These are phyloP conservation scores for Pseudolaguvia tuberculata DNA, from an alignment of 2,113 vertebrate genomes.

Conservation along the genomic window DNA sequence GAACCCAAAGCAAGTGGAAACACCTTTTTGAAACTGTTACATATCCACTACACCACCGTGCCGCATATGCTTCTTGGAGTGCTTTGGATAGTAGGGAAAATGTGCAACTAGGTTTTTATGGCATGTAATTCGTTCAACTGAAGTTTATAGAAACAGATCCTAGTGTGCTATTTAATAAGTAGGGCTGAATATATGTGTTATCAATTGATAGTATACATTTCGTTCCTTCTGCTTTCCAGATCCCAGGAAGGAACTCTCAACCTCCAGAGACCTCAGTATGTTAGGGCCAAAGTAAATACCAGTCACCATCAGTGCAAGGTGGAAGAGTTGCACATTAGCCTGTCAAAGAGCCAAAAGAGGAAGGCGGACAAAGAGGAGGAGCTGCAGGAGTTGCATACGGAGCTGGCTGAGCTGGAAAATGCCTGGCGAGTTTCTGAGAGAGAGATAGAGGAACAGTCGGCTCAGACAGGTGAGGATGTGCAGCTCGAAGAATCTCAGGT, in stretches of 20 bases:
- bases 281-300: conserved; percentile 89
- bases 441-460: conserved; percentile 64
- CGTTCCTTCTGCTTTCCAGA: conserved; percentile 59
- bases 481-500: conserved; percentile 83
- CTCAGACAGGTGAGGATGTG: conserved; percentile 58
- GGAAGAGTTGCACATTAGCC: conserved; percentile 58
- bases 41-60: no score
- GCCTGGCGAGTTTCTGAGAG: conserved; percentile 73
- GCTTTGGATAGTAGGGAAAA: no score
- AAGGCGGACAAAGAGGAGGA: conserved; percentile 69
- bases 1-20: no score
- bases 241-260: conserved; percentile 73
- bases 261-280: conserved; percentile 76
- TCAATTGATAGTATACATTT: no score
- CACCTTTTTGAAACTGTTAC: no score
- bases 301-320: conserved; percentile 80
- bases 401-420: conserved; percentile 71
- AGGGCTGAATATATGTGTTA: no score
- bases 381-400: conserved; percentile 66
- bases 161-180: no score
- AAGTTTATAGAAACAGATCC: no score
- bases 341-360: conserved; percentile 69
- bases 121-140: no score
- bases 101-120: no score
- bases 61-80: no score